phyloP scores from a whole-genome alignment of 2,888 invertebrate genomes.

The Dasypolia templi region DNA sequence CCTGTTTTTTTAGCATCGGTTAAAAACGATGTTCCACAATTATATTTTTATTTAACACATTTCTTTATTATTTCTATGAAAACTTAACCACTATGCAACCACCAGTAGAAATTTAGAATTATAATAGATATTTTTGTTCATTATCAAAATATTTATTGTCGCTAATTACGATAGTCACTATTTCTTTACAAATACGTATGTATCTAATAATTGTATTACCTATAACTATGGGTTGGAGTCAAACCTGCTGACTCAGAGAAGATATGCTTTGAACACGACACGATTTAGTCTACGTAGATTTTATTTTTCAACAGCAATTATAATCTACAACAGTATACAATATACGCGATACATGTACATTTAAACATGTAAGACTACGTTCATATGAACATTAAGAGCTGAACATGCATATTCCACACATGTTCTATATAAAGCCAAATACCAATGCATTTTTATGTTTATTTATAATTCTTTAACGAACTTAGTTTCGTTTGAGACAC shows the following conservation, averaged over 20 bases:
- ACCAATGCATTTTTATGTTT: conserved; percentile 90
- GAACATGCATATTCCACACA: conserved; percentile 86
- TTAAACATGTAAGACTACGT: conserved; percentile 76
- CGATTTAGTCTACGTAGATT: conserved; percentile 78
- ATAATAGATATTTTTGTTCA: conserved; percentile 69
- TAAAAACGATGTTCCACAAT: conserved; percentile 4
- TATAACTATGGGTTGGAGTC: conserved; percentile 72
- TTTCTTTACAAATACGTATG: conserved; percentile 73
- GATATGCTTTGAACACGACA: conserved; percentile 87
- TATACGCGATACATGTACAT: conserved; percentile 76
- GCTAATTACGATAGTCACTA: conserved; percentile 74
- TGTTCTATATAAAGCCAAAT: conserved; percentile 90
- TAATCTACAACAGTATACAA: conserved; percentile 82
- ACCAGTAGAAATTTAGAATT: conserved; percentile 70
- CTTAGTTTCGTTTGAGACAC: conserved; percentile 67
- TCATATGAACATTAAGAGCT: conserved; percentile 86
- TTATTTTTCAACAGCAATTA: conserved; percentile 80
- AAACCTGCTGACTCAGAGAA: conserved; percentile 77
- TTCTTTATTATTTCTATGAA: conserved; percentile 59
- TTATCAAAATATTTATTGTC: conserved; percentile 84
- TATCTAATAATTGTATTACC: conserved; percentile 62
- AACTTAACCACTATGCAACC: conserved; percentile 66
- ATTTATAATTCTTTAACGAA: conserved; percentile 80
- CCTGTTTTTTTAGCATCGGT: background rate
- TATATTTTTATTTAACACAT: conserved; percentile 9